Percentiles rank a stretch among this genome's conserved stretches.
These are phyloP conservation scores for Acronicta psi DNA, from an alignment of 2,888 invertebrate species.

Conservation along the genomic window DNA sequence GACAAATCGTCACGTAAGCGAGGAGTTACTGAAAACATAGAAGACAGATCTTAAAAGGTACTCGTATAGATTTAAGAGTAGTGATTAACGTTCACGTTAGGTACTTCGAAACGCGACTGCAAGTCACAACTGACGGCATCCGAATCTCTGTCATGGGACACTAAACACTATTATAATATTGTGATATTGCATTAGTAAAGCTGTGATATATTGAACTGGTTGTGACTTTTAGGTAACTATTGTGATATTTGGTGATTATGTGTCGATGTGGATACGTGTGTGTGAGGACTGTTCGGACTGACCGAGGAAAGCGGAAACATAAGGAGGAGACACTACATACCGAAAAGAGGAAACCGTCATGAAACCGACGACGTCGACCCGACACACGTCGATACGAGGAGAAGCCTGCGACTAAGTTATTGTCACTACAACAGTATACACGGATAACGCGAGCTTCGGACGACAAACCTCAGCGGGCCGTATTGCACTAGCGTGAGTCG, in stretches of 20 bases:
- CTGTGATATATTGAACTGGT: slow-evolving; percentile 87
- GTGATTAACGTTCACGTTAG: slow-evolving; percentile 26
- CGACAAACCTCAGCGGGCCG: slow-evolving; percentile 54
- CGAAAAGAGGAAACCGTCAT: slow-evolving; percentile 49
- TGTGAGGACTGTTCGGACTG: slow-evolving; percentile 60
- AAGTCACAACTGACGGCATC: slow-evolving; percentile 61
- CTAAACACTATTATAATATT: slow-evolving; percentile 73
- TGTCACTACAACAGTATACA: slow-evolving; percentile 83
- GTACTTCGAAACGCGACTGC: slow-evolving; percentile 49
- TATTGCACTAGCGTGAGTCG: slow-evolving; percentile 53
- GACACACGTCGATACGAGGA: slow-evolving; percentile 46
- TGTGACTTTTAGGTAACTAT: slow-evolving; percentile 87
- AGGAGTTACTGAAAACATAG: slow-evolving; percentile 21
- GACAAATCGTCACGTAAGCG: slow-evolving; percentile 31
- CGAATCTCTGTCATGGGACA: slow-evolving; percentile 59
- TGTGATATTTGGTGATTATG: slow-evolving; percentile 86
- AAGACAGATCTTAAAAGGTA: slow-evolving; percentile 7
- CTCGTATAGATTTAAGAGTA: slow-evolving; percentile 17
- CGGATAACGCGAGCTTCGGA: slow-evolving; percentile 56
- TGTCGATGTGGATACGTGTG: slow-evolving; percentile 61
- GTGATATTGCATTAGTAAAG: slow-evolving; percentile 87
- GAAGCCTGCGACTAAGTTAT: slow-evolving; percentile 75
- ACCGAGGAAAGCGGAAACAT: slow-evolving; percentile 62
- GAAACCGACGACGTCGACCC: slow-evolving; percentile 43
- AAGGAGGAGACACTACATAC: slow-evolving; percentile 60